Evolutionary conservation across 1,140 invertebrate species (phyloP), one percentile per base, ranked within the genome.

Genomic region (Phenacoccus solenopsis): DNA sequence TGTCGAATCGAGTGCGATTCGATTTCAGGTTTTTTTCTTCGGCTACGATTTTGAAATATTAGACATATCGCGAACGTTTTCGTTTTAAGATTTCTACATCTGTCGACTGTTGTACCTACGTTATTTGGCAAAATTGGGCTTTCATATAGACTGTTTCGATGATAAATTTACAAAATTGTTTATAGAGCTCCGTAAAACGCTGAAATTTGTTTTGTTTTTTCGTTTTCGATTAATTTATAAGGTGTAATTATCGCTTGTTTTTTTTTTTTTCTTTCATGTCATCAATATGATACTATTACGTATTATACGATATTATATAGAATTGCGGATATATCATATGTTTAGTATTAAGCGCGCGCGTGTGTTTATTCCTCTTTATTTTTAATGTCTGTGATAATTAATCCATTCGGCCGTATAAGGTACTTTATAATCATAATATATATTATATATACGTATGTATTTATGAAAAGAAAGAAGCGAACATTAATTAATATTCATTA

Each of bases 371-470:
- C 38, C 38, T 49, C 16, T 49, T 49, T 49, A 49, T 49, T 49
- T 49, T 49, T 49, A 49, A 49, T 49, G 38, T 49, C 38, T 49
- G 38, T 49, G 38, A 49, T 49, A 49, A 49, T 49, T 49, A 49
- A n/a, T 49, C 30, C 13, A 32, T 32, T 32, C 13, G 5, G 30
- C 30, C 30, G 30, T 32, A 13, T 32, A 32, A 7, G 5, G 16
- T 49, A 9, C 5, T 49, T 10, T 49, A 49, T 49, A 49, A 49
- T 49, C 38, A 49, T 49, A 16, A 49, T 49, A 49, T 49, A 49
- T 49, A 49, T 32, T 9, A 49, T 49, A n/a, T 16, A n/a, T 49
- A 49, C 30, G 30, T 49, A 49, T 49, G 20, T 49, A 49, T 49
- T 49, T 49, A 49, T 49, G 38, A 49, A 9, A n/a, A 49, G 2